Evolutionary conservation across 2,888 invertebrate species (phyloP), one percentile per base, ranked within the genome.

Genomic region (Helobdella robusta): DNA sequence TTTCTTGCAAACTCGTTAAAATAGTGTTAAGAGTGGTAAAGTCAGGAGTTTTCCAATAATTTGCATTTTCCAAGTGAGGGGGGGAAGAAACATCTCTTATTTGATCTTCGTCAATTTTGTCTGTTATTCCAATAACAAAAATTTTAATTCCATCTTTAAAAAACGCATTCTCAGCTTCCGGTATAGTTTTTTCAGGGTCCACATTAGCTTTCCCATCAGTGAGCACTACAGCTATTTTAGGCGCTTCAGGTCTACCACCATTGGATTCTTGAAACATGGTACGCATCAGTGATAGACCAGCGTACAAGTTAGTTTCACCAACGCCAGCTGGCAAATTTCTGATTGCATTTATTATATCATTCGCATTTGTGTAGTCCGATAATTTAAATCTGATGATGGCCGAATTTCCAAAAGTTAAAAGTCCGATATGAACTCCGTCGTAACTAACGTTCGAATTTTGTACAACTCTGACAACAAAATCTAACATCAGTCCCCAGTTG

Each of bases 171-270:
- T 44, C 20, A 4, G 76, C 77, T 66, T 77, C 75, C 0, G 75
- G 74, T 8, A 76, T 62, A 2, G 76, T 76, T 30, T 36, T n/a
- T 23, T 72, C 68, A 36, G 69, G 58, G 32, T 75, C 71, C 36
- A 74, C 72, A 65, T 73, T 75, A 3, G 76, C 76, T 30, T 74
- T 71, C 34, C 77, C 76, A 66, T 76, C 76, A 40, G 74, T 72
- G 3, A 77, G 68, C 34, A 76, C 70, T 46, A 77, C 73, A 23
- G 72, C 72, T 36, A 75, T 68, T 62, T 76, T 76, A 8, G 70
- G 70, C 1, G 72, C 76, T 36, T 72, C 70, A 32, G 73, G 72
- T 46, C 77, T 68, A 63, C 75, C 75, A 2, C 76, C 76, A 44
- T 3, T 48, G 64, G 73, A 70, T n/a, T 59, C 68, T 5, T 36